A percentile compares a stretch with the other conserved stretches of the same genome.
phyloP scores from a whole-genome alignment of 2,888 invertebrate genomes.

The Allacma fusca region DNA sequence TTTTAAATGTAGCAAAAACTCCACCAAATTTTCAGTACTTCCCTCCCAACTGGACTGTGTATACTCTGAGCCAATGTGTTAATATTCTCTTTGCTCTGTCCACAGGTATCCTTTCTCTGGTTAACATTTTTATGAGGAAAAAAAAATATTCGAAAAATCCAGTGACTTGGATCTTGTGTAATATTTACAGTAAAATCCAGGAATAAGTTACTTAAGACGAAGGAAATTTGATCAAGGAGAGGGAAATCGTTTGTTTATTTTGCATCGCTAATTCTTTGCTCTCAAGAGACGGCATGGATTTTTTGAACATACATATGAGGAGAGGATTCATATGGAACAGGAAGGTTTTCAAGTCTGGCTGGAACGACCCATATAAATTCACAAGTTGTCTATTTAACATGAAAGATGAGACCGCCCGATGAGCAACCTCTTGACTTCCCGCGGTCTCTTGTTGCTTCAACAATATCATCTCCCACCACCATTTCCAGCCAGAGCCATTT shows the following conservation, averaged over 20 bases:
- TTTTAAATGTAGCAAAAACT: neutral
- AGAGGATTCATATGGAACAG: neutral
- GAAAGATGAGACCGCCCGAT: slow-evolving; percentile 51
- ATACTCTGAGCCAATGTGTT: too few species aligned
- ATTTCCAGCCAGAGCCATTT: slow-evolving; percentile 48
- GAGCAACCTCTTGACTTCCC: slow-evolving; percentile 52
- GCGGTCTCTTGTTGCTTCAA: slow-evolving; percentile 52
- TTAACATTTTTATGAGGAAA: neutral
- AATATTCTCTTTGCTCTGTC: too few species aligned
- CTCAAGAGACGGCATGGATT: neutral
- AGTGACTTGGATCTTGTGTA: too few species aligned
- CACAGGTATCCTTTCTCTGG: neutral
- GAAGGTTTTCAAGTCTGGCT: slow-evolving; percentile 25
- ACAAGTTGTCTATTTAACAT: slow-evolving; percentile 54
- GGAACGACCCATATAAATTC: slow-evolving; percentile 51
- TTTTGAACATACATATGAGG: neutral
- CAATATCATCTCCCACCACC: slow-evolving; percentile 48
- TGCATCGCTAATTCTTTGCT: slow-evolving; percentile 6
- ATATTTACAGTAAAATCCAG: neutral
- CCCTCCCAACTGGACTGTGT: too few species aligned
- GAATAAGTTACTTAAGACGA: neutral
- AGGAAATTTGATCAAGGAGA: too few species aligned
- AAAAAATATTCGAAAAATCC: too few species aligned
- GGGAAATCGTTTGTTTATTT: neutral
- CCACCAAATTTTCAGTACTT: too few species aligned